phyloP scores from a whole-genome alignment of 2,113 vertebrate genomes.

The Gorsachius goisagi region DNA sequence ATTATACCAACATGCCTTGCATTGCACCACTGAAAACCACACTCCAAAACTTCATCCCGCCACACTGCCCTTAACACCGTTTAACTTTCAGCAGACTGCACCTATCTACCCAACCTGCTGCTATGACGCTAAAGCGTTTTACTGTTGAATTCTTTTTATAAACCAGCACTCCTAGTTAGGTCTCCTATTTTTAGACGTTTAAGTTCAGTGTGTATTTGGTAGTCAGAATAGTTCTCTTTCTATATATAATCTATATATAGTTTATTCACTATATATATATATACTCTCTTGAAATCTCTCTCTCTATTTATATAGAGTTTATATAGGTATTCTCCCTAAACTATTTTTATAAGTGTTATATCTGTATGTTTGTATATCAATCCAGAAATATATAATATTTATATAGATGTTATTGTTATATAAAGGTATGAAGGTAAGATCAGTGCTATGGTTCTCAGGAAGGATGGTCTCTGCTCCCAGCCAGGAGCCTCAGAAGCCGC shows the following conservation, averaged over 20 bases:
- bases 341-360: neutral
- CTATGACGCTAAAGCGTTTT: neutral
- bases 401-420: neutral
- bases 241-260: neutral
- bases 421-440: neutral
- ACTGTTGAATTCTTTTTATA: neutral
- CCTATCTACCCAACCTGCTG: neutral
- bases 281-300: neutral
- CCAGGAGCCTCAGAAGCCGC: neutral
- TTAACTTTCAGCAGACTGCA: neutral
- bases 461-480: fast-evolving
- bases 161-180: neutral
- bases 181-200: neutral
- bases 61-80: fast-evolving
- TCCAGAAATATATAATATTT: neutral
- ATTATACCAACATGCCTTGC: neutral
- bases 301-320: neutral
- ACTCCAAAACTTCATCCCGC: neutral
- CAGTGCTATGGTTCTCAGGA: neutral
- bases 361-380: fast-evolving
- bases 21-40: neutral
- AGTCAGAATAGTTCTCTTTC: neutral
- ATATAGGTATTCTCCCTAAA: neutral
- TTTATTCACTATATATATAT: neutral
- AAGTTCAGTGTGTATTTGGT: neutral